A percentile compares a stretch with the other conserved stretches of the same genome.
Evolutionary conservation across 2,888 invertebrate species (phyloP).

Genomic region (Catocala fraxini): DNA sequence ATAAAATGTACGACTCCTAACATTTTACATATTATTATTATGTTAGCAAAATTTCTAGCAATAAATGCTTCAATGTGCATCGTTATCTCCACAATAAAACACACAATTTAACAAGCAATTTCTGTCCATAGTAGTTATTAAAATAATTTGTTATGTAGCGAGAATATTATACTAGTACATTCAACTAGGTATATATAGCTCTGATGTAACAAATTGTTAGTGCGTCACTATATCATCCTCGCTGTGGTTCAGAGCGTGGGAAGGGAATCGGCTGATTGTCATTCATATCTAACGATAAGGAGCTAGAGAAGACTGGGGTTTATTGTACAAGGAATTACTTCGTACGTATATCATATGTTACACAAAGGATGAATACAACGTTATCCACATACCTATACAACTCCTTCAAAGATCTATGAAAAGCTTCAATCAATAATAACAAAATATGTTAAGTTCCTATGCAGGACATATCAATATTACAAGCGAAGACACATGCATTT

Average conservation of each 20-base stretch:
- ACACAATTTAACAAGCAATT: no score
- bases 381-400: no score
- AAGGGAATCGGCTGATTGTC: constrained; percentile 14
- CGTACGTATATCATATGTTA: not conserved
- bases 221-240: constrained; percentile 12
- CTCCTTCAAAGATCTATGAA: no score
- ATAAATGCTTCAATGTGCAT: no score
- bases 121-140: not conserved
- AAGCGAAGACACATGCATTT: no score
- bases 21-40: no score
- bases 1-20: no score
- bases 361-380: not conserved
- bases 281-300: not conserved
- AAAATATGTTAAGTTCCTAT: no score
- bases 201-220: constrained; percentile 13
- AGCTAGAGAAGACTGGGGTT: not conserved
- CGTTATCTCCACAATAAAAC: no score
- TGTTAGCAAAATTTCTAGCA: no score
- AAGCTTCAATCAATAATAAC: no score
- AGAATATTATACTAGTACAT: constrained; percentile 3
- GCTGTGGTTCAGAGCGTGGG: constrained; percentile 11
- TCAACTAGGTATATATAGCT: not conserved
- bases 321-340: constrained; percentile 5
- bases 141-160: not conserved
- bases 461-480: no score